These are phyloP conservation scores for Camponotus vicinus DNA, from an alignment of 1,140 invertebrate genomes.

Conservation along the genomic window DNA sequence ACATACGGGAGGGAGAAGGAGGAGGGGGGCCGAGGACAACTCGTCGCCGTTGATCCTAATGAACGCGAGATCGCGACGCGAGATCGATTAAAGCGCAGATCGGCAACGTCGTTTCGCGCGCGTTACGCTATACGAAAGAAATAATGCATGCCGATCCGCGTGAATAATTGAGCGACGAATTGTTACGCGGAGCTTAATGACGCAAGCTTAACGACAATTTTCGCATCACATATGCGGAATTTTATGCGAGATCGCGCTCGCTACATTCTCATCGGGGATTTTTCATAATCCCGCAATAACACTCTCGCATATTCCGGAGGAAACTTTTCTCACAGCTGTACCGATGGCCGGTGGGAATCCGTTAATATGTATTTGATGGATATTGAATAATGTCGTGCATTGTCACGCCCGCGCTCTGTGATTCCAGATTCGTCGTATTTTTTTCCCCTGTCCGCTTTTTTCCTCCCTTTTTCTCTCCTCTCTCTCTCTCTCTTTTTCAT, in stretches of 20 bases:
- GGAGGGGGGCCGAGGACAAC: constrained; percentile 25
- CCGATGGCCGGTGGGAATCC: constrained; percentile 42
- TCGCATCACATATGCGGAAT: constrained; percentile 40
- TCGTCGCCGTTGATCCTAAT: constrained; percentile 63
- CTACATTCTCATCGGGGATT: background rate
- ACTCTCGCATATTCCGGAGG: constrained; percentile 37
- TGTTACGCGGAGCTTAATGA: background rate
- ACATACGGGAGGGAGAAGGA: constrained; percentile 27
- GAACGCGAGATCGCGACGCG: constrained; percentile 43
- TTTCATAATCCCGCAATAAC: constrained; percentile 42
- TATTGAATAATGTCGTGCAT: constrained; percentile 59
- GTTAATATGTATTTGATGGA: constrained; percentile 60
- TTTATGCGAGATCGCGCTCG: constrained; percentile 35
- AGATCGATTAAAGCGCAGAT: constrained; percentile 66
- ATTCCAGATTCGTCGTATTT: constrained; percentile 21
- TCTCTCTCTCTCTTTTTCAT: background rate
- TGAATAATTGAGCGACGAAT: constrained; percentile 22
- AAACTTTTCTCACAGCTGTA: constrained; percentile 27
- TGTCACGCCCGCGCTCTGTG: constrained; percentile 46
- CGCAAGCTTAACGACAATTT: constrained; percentile 2
- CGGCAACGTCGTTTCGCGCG: constrained; percentile 13
- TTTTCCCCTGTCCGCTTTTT: background rate
- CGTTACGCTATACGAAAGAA: constrained; percentile 5
- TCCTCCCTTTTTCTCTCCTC: background rate
- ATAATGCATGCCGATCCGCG: background rate